Percentiles rank a stretch among this genome's conserved stretches.
These are phyloP conservation scores for Frankliniella fusca DNA, from an alignment of 2,888 invertebrate genomes.

Conservation along the genomic window DNA sequence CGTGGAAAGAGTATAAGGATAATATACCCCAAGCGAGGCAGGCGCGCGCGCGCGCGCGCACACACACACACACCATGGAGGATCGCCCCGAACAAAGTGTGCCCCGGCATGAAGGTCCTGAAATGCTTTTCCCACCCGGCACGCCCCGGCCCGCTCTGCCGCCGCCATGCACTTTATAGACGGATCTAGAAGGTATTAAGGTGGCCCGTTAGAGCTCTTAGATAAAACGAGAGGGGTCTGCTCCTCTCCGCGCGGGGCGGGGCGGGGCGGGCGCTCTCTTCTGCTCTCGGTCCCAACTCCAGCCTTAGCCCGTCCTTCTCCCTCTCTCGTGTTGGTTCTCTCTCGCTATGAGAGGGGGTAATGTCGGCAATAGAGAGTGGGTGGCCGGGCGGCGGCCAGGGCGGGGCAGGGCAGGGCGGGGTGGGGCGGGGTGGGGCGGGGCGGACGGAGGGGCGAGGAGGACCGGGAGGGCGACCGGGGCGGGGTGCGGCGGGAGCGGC, in stretches of 20 bases:
- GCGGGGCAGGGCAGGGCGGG: background rate
- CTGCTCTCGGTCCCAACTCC: too few relatives aligned
- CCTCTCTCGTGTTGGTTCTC: background rate
- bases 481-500: background rate
- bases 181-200: slow-evolving; percentile 24
- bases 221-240: slow-evolving; percentile 31
- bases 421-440: background rate
- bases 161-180: slow-evolving; percentile 12
- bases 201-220: slow-evolving; percentile 21
- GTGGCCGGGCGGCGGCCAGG: slow-evolving; percentile 10
- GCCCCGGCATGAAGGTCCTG: too few relatives aligned
- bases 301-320: slow-evolving; percentile 28
- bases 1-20: too few relatives aligned
- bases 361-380: background rate
- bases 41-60: too few relatives aligned
- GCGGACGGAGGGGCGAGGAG: background rate
- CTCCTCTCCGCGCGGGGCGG: background rate
- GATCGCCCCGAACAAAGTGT: too few relatives aligned
- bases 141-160: background rate
- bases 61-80: too few relatives aligned
- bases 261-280: too few relatives aligned
- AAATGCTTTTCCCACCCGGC: background rate
- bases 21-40: too few relatives aligned
- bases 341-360: background rate
- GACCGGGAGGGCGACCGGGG: background rate